Conservation (phyloP, 2,797 vertebrate genomes). For the Ceyx erithaca region DNA sequence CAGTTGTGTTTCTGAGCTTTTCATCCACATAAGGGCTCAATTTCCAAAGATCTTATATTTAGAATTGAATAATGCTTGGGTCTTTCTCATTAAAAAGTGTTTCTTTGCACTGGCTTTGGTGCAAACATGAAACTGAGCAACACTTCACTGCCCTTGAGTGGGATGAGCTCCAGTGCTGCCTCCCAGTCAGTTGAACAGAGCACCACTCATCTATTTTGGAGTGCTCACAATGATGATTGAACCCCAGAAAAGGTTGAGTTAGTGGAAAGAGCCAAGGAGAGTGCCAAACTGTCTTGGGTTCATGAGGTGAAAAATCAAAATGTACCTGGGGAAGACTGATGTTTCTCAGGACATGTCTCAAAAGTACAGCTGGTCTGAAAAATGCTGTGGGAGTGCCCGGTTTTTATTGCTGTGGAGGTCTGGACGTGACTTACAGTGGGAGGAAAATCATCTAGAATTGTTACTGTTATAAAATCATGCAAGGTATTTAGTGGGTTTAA, state of each 20-base stretch:
- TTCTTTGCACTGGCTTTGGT: not conserved
- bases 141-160: not conserved
- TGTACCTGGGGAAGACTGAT: rapidly evolving
- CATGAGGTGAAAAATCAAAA: not conserved
- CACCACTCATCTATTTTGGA: rapidly evolving
- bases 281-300: not conserved
- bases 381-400: not conserved
- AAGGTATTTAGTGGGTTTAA: not conserved
- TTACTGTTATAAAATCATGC: not conserved
- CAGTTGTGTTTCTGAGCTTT: not conserved
- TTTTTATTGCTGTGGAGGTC: not conserved
- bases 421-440: not conserved
- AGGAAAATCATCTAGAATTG: not conserved
- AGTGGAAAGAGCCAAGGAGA: not conserved
- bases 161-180: not conserved
- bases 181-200: not conserved
- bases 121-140: not conserved
- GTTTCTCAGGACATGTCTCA: not conserved
- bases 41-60: not conserved
- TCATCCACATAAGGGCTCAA: not conserved
- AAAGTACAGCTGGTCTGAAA: not conserved
- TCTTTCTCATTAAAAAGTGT: not conserved
- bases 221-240: not conserved
- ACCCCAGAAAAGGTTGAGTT: not conserved
- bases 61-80: not conserved